Percentiles rank a stretch among this genome's conserved stretches.
Conservation (phyloP, 2,113 vertebrate species). For the Rousettus leschenaultii region DNA sequence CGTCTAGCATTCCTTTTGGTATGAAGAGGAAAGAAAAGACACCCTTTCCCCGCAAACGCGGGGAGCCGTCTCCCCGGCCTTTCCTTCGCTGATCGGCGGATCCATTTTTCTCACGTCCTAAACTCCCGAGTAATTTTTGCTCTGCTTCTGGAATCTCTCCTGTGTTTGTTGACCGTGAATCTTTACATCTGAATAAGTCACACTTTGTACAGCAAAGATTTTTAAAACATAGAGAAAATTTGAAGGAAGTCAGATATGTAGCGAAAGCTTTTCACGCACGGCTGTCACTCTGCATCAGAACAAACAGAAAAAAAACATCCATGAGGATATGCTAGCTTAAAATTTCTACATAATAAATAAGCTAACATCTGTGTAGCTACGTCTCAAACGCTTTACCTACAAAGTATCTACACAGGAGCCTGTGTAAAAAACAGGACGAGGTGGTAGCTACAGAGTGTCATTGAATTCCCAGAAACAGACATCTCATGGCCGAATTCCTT, state of each 20-base stretch:
- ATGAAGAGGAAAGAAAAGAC: neutral
- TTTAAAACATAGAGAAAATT: neutral
- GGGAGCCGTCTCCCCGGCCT: neutral
- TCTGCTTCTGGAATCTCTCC: neutral
- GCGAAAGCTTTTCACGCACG: neutral
- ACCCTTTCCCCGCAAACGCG: rapidly evolving
- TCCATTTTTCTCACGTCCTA: neutral
- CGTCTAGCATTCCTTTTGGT: neutral
- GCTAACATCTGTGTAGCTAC: neutral
- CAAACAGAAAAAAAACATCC: neutral
- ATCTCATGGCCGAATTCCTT: neutral
- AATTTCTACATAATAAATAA: neutral
- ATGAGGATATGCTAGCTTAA: rapidly evolving
- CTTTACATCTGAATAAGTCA: neutral
- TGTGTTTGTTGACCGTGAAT: neutral
- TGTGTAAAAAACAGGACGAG: neutral
- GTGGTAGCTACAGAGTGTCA: too few relatives aligned
- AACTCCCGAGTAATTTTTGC: neutral
- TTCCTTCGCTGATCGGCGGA: too few relatives aligned
- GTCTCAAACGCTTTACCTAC: neutral
- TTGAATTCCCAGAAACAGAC: neutral
- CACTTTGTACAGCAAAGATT: neutral
- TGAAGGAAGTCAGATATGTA: neutral
- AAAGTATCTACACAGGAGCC: neutral
- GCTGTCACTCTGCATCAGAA: rapidly evolving